A percentile compares a stretch with the other conserved stretches of the same genome.
These are phyloP conservation scores for Drosophila rellima DNA, from an alignment of 2,888 invertebrate genomes.

Conservation along the genomic window DNA sequence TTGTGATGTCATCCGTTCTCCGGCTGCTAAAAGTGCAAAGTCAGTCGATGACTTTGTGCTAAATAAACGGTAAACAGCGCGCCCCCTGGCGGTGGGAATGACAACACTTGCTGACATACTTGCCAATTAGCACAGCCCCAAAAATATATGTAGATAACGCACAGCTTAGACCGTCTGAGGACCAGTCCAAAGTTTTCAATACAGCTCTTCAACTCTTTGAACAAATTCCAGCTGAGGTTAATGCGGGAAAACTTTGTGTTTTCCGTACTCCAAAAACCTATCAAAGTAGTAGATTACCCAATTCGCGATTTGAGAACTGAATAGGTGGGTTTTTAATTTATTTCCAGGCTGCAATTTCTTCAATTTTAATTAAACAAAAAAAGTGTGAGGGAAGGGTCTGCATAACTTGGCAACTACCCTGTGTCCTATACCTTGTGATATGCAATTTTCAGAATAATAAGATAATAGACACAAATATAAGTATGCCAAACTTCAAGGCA, in stretches of 20 bases:
- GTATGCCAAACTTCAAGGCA: too few species aligned
- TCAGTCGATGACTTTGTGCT: constrained; percentile 74
- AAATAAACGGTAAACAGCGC: constrained; percentile 58
- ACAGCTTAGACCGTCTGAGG: neutral
- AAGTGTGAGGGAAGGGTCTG: neutral
- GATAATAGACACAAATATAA: neutral
- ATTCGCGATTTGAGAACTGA: constrained; percentile 43
- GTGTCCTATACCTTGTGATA: too few species aligned
- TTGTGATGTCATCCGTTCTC: constrained; percentile 73
- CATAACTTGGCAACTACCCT: neutral
- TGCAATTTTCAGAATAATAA: neutral
- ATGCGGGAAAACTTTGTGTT: constrained; percentile 44
- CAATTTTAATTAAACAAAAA: constrained; percentile 57
- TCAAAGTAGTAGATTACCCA: constrained; percentile 28
- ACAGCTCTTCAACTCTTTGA: constrained; percentile 40
- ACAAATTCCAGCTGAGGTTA: constrained; percentile 53
- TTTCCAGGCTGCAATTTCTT: constrained; percentile 41
- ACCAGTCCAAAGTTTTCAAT: constrained; percentile 42
- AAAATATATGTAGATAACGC: constrained; percentile 10
- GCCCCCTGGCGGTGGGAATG: constrained; percentile 34
- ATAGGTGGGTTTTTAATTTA: constrained; percentile 48
- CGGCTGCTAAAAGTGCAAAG: constrained; percentile 57
- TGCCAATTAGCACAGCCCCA: constrained; percentile 50
- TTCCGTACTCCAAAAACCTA: neutral
- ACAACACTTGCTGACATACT: constrained; percentile 45